Evolutionary conservation across 2,888 invertebrate species (phyloP), one percentile per base, ranked within the genome.

Genomic region (Sminthurinus aureus): DNA sequence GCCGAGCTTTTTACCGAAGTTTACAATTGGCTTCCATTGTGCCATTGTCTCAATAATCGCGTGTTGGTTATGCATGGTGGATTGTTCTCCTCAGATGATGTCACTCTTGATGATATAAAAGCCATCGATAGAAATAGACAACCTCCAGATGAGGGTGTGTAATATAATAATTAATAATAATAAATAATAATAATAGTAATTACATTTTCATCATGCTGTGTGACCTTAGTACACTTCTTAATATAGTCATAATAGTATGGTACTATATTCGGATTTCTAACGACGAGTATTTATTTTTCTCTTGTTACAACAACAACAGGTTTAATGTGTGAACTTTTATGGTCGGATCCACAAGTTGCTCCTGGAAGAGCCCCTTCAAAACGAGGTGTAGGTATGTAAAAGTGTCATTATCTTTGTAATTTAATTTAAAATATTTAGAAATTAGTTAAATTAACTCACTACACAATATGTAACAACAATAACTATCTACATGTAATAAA

Each of bases 1-100:
- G 96, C 97, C 0, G 96, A 98, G 87, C 93, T 99, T 77, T 99
- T 99, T 92, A 98, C 98, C 0, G 98, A 99, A 92, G 98, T 99
- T 24, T 99, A 98, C 92, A 99, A 99, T 91, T 97, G 96, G 95
- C 92, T 99, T 87, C 99, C 99, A 0, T 92, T 99, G 82, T 96
- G 96, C 73, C 99, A 99, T 91, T 96, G 98, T 91, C 94, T 99
- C 90, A 99, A 98, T 91, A 92, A 93, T 85, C 93, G 93, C 91
- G 93, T 96, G 83, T 91, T 96, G 90, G 91, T 71, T 71, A 99
- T 98, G 97, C 99, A 99, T 90, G 99, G 99, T 9, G 99, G 99
- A 4, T 92, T 99, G 82, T 99, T 99, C 92, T 94, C 96, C n/a
- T 94, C 93, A 88, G 98, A 98, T 90, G 94, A 95, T 89, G 95